Evolutionary conservation across 2,797 vertebrate species (phyloP).

Genomic region (Valencia hispanica): DNA sequence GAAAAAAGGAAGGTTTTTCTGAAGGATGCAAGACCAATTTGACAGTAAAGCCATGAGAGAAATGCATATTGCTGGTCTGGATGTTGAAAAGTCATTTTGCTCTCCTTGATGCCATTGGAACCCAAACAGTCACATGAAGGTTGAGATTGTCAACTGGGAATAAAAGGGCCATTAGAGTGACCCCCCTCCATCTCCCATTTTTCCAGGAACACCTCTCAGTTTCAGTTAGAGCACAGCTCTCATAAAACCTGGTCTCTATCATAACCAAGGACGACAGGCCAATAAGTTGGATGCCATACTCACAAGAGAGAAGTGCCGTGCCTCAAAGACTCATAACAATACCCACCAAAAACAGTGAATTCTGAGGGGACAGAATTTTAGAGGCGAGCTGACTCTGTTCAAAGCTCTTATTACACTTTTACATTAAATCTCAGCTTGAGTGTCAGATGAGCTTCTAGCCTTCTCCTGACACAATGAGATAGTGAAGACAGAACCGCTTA

Average conservation of each 20-base stretch:
- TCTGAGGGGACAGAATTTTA: conserved; percentile 68
- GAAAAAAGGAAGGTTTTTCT: conserved; percentile 24
- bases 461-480: conserved; percentile 67
- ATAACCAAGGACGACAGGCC: conserved; percentile 72
- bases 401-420: conserved; percentile 76
- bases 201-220: conserved; percentile 67
- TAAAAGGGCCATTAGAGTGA: conserved; percentile 61
- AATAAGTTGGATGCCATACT: conserved; percentile 71
- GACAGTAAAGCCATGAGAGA: conserved; percentile 36
- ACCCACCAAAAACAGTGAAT: conserved; percentile 70
- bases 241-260: conserved; percentile 72
- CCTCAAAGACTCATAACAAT: conserved; percentile 76
- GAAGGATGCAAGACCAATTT: conserved; percentile 45
- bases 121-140: conserved; percentile 68
- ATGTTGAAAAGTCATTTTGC: conserved; percentile 60
- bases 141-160: conserved; percentile 68
- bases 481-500: conserved; percentile 31
- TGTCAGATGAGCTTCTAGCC: conserved; percentile 74
- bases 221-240: conserved; percentile 67
- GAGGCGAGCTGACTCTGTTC: conserved; percentile 64
- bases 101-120: conserved; percentile 56
- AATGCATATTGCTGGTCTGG: conserved; percentile 32
- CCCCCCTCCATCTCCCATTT: conserved; percentile 58
- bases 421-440: conserved; percentile 75
- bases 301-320: conserved; percentile 58